Evolutionary conservation across 2,797 vertebrate genomes (phyloP), one percentile per base, ranked within the genome.

Genomic region (Enteromius unitaeniatus): DNA sequence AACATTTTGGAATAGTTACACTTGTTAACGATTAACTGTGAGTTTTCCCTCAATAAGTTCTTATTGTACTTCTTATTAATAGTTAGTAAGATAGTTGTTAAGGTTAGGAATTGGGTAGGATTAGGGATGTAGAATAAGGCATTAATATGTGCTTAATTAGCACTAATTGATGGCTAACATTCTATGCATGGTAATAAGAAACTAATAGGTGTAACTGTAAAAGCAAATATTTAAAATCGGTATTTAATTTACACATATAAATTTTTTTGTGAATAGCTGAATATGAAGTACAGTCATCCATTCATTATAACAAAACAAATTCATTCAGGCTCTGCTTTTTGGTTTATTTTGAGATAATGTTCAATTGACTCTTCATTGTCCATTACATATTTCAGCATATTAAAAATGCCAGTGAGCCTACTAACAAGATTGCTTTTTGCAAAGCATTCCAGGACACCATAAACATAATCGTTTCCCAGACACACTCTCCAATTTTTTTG

Each of bases 381-480:
- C 26, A 45, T n/a, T 78, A 21, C 60, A 49, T 65, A 64, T 78
- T 78, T 65, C 42, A 65, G 26, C 23, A 31, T 28, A 70, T 78
- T 47, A 47, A 62, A 78, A 72, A 51, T 26, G 37, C 70, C 65
- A 78, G 14, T 26, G 34, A 69, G 51, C 19, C 37, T 68, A 15
- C 74, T 77, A 83, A 60, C 49, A 70, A 69, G 53, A 84, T 68
- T 75, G 55, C 21, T 53, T 55, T 82, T 75, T 40, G n/a, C 51
- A 47, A 60, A 31, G 42, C 53, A 1, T 68, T 84, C 42, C 51
- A 70, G 67, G 74, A 70, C 53, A 26, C 28, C 28, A 83, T 69
- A 83, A 83, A 58, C 8, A 15, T 45, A 84, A 84, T 72, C 11
- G 42, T 51, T 84, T 78, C 23, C 75, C 47, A 78, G 69, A 86